phyloP scores from a whole-genome alignment of 2,888 invertebrate genomes.

The Cylloceria caligata region DNA sequence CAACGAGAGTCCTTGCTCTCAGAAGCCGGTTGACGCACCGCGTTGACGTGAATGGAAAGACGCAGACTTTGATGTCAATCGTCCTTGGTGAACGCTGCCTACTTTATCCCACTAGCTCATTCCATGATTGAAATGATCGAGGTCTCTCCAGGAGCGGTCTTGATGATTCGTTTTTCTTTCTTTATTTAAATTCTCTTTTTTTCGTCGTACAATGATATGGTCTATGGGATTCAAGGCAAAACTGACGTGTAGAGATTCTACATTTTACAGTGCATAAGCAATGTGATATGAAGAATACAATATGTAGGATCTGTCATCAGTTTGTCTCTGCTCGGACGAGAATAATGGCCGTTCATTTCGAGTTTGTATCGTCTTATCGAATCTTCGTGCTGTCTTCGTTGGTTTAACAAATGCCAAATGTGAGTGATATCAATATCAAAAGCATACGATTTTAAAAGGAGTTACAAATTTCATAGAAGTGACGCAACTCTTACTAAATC shows the following conservation, averaged over 20 bases:
- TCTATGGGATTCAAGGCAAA: neutral
- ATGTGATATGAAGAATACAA: neutral
- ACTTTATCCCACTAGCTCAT: neutral
- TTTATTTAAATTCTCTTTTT: constrained; percentile 25
- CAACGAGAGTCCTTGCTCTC: constrained; percentile 64
- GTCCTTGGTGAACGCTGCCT: constrained; percentile 62
- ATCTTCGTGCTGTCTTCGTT: too few species aligned
- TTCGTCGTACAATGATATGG: neutral
- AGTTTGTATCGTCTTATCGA: too few species aligned
- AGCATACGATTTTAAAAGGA: too few species aligned
- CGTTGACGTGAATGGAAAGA: constrained; percentile 65
- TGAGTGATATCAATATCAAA: too few species aligned
- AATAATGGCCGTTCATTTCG: too few species aligned
- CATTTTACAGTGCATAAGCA: neutral
- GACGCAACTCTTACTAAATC: too few species aligned
- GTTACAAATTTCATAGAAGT: too few species aligned
- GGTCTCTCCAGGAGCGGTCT: constrained; percentile 29
- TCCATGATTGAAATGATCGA: constrained; percentile 55
- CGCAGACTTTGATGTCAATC: constrained; percentile 66
- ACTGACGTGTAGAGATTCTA: constrained; percentile 17
- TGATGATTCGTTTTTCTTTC: constrained; percentile 34
- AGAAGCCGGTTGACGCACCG: constrained; percentile 59
- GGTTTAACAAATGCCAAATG: too few species aligned
- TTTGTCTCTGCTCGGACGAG: too few species aligned
- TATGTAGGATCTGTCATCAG: neutral